Evolutionary conservation across 2,888 invertebrate genomes (phyloP).

Genomic region (Limnephilus rhombicus): DNA sequence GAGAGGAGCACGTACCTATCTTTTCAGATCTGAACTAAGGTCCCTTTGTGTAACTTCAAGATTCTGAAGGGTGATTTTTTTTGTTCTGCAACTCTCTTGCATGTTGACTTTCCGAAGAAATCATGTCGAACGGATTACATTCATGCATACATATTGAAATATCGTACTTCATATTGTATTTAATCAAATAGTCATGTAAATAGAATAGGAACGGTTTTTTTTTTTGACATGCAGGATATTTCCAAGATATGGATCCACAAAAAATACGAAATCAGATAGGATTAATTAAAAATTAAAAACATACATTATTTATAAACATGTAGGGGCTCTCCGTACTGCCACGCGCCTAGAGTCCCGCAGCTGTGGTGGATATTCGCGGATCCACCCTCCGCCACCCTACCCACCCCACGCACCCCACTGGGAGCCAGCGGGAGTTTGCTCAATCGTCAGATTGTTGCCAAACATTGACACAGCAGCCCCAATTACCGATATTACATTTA

Average conservation of each 20-base stretch:
- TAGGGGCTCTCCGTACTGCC: not conserved
- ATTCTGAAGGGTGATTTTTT: too few relatives aligned
- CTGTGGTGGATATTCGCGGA: not conserved
- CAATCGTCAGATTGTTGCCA: constrained; percentile 63
- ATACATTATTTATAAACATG: not conserved
- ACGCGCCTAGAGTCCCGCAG: constrained; percentile 27
- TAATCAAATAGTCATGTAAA: not conserved
- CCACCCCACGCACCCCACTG: constrained; percentile 56
- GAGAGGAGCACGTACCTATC: too few relatives aligned
- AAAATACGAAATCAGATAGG: not conserved
- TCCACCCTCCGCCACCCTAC: constrained; percentile 40
- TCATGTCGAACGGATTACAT: too few relatives aligned
- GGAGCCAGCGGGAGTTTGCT: constrained; percentile 64
- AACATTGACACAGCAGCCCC: constrained; percentile 64
- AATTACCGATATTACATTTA: constrained; percentile 67
- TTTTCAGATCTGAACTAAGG: too few relatives aligned
- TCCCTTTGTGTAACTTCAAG: too few relatives aligned
- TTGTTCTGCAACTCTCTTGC: too few relatives aligned
- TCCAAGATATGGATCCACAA: too few relatives aligned
- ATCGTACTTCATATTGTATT: not conserved
- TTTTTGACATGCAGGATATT: too few relatives aligned
- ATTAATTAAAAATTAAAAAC: not conserved
- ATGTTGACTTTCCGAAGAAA: too few relatives aligned
- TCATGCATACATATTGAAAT: not conserved
- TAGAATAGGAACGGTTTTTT: not conserved